phyloP scores from a whole-genome alignment of 2,888 invertebrate species.

The Dryadula phaetusa region DNA sequence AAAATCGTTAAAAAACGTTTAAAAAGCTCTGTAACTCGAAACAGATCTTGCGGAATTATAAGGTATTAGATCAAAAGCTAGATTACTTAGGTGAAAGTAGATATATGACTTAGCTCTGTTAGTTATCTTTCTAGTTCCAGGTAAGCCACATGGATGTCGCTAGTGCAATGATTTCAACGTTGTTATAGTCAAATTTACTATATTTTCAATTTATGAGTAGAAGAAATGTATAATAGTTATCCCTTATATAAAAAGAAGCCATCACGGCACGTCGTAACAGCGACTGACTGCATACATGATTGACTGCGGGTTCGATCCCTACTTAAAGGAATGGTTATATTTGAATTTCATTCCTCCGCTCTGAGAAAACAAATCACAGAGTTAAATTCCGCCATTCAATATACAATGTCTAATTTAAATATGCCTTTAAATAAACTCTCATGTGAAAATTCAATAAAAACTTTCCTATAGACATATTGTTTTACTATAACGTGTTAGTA shows the following conservation, averaged over 20 bases:
- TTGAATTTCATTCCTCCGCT: not conserved
- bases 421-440: not conserved
- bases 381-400: not conserved
- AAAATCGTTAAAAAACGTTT: too few relatives aligned
- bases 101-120: not conserved
- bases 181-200: too few relatives aligned
- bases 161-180: not conserved
- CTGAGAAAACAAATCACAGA: not conserved
- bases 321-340: too few relatives aligned
- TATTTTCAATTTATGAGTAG: too few relatives aligned
- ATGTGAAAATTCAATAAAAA: slow-evolving; percentile 3
- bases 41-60: not conserved
- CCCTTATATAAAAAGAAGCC: not conserved
- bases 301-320: too few relatives aligned
- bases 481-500: not conserved
- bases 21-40: not conserved
- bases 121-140: not conserved
- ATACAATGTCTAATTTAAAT: not conserved
- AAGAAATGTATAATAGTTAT: too few relatives aligned
- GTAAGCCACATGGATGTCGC: not conserved
- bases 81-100: not conserved
- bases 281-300: too few relatives aligned
- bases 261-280: not conserved
- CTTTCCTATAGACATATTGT: not conserved
- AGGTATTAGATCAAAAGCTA: slow-evolving; percentile 1